Evolutionary conservation across 1,140 invertebrate species (phyloP), one percentile per base, ranked within the genome.

Genomic region (Drosophila kikkawai): DNA sequence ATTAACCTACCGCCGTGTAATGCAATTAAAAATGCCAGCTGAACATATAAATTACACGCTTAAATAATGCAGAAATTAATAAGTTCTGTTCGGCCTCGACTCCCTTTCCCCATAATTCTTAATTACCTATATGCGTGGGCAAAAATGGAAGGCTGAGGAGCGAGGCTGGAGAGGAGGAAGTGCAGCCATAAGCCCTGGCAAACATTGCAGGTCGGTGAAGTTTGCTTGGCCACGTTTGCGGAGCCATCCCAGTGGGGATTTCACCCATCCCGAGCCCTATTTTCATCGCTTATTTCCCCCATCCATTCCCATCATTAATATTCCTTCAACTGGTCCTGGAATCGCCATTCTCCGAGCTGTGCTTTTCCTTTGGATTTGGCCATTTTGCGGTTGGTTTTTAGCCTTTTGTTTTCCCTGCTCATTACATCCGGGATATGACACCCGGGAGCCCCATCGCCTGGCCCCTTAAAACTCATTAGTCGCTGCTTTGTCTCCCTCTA

Each of bases 11-110:
- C 81, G 68, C 73, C 69, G 69, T 87, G 84, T 87, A 87, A 87
- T 88, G 84, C 77, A 90, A 87, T 87, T 87, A 88, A 87, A 88
- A 87, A 88, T 75, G 84, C 74, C 82, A 86, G 67, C 84, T 77
- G 83, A 90, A 83, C 80, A 82, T 85, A 90, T 90, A 90, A 90
- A 90, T 90, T 90, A 76, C 79, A 74, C 79, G 85, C 85, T 81
- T 88, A 79, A 90, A 90, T 90, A 90, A 90, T 90, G 85, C 82
- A 90, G 70, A 90, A 90, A 90, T 90, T 90, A 90, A 90, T 90
- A 90, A 90, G 82, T 86, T 86, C 82, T 66, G 77, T 80, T 77
- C 41, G 36, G 44, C 29, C 29, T 58, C 59, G 47, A 39, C 57
- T 50, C 47, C 58, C 57, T 50, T 37, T 47, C 42, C 50, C 71